Conservation (phyloP, 2,797 vertebrate genomes). For the Lepus townsendii region DNA sequence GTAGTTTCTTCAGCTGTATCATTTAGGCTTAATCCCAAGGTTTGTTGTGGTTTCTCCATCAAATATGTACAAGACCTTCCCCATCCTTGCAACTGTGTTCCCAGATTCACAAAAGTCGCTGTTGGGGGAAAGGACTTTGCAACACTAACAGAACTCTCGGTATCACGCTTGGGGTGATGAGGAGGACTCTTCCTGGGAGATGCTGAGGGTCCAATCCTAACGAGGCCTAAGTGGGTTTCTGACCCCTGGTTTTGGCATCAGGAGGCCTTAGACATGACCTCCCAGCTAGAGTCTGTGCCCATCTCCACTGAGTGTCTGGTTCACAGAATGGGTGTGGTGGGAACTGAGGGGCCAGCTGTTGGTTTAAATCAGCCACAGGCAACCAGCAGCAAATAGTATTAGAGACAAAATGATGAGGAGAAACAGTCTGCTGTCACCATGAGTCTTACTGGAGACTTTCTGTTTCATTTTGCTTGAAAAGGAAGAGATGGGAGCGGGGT, state of each 20-base stretch:
- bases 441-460: background rate
- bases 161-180: background rate
- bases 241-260: background rate
- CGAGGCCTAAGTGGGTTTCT: background rate
- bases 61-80: background rate
- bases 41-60: background rate
- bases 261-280: too few relatives aligned
- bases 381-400: background rate
- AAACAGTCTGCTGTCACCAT: background rate
- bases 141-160: background rate
- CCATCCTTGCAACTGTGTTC: background rate
- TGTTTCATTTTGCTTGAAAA: background rate
- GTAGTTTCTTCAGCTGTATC: background rate
- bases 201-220: background rate
- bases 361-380: background rate
- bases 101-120: background rate
- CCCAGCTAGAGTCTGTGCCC: background rate
- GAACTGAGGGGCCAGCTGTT: background rate
- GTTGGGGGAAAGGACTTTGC: background rate
- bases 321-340: background rate
- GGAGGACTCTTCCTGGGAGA: background rate
- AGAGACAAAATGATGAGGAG: background rate
- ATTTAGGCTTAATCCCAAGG: background rate
- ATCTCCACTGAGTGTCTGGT: background rate
- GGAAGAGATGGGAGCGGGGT: background rate